These are phyloP conservation scores for Lota lota DNA, from an alignment of 2,113 vertebrate species.

Conservation along the genomic window DNA sequence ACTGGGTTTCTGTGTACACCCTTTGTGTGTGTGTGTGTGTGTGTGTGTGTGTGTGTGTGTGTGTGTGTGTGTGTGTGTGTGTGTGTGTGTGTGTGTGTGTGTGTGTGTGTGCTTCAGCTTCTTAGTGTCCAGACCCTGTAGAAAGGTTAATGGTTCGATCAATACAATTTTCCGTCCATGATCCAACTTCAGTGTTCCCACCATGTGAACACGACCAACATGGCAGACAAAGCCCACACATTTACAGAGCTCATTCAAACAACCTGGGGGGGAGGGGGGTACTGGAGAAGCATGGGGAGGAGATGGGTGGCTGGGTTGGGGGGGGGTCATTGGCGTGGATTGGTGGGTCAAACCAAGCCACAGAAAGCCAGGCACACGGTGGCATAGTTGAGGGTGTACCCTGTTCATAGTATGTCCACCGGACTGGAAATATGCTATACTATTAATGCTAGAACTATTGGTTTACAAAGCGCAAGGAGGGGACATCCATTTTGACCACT, in stretches of 20 bases:
- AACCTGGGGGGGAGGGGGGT: slow-evolving; percentile 32
- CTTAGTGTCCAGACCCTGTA: slow-evolving; percentile 14
- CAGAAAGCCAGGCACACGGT: slow-evolving; percentile 19
- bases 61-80: slow-evolving; percentile 12
- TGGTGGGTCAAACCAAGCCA: slow-evolving; percentile 41
- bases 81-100: not conserved
- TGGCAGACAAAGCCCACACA: slow-evolving; percentile 38
- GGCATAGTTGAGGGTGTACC: slow-evolving; percentile 33
- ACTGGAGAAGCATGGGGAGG: slow-evolving; percentile 10
- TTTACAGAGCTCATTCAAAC: slow-evolving; percentile 49
- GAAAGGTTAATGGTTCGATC: slow-evolving; percentile 36
- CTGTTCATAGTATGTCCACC: slow-evolving; percentile 34
- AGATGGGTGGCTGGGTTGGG: not conserved
- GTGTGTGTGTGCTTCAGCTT: not conserved
- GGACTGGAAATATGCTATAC: not conserved
- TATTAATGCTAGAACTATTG: slow-evolving; percentile 2
- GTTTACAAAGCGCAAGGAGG: slow-evolving; percentile 10
- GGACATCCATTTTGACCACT: not conserved
- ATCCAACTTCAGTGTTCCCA: not conserved
- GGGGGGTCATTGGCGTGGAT: slow-evolving; percentile 46
- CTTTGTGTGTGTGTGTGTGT: not conserved
- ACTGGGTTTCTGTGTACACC: not conserved
- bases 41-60: not conserved
- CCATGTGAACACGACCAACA: slow-evolving; percentile 18
- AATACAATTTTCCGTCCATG: not conserved